A percentile compares a stretch with the other conserved stretches of the same genome.
Evolutionary conservation across 2,113 vertebrate genomes (phyloP).

Genomic region (Mesoclemmys tuberculata): DNA sequence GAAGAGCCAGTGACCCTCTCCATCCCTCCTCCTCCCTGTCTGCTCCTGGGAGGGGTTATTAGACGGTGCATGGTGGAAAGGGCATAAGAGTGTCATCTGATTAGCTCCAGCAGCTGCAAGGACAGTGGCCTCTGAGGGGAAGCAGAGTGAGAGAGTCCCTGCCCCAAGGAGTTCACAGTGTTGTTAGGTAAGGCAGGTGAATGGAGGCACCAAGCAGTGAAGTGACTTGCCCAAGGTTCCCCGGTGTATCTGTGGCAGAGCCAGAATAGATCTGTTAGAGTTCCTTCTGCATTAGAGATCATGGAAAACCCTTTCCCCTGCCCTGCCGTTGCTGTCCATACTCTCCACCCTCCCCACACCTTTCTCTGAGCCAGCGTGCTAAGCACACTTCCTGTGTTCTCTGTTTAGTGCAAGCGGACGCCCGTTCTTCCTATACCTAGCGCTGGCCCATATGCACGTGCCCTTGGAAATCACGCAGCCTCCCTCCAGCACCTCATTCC

Average conservation of each 20-base stretch:
- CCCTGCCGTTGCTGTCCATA: background rate
- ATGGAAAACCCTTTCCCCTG: background rate
- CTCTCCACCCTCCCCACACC: fast-evolving
- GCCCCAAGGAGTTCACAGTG: background rate
- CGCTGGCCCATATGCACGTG: slow-evolving; percentile 94
- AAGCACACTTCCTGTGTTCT: background rate
- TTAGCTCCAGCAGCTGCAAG: background rate
- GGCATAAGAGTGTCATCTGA: fast-evolving
- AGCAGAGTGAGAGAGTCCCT: background rate
- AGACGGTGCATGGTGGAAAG: background rate
- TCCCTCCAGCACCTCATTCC: background rate
- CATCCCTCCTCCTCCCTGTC: background rate
- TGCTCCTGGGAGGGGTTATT: background rate
- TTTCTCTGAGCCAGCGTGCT: background rate
- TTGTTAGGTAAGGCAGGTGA: background rate
- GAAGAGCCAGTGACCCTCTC: background rate
- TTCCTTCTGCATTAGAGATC: background rate
- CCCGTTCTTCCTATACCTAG: slow-evolving; percentile 93
- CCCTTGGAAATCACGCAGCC: slow-evolving; percentile 75
- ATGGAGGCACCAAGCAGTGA: background rate
- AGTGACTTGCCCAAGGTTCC: background rate
- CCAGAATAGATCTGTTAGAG: background rate
- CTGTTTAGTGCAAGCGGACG: slow-evolving; percentile 73
- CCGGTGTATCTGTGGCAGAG: background rate
- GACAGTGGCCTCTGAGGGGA: too few relatives aligned